Conservation (phyloP, 2,797 vertebrate genomes). For the Paedocypris micromegethes region DNA sequence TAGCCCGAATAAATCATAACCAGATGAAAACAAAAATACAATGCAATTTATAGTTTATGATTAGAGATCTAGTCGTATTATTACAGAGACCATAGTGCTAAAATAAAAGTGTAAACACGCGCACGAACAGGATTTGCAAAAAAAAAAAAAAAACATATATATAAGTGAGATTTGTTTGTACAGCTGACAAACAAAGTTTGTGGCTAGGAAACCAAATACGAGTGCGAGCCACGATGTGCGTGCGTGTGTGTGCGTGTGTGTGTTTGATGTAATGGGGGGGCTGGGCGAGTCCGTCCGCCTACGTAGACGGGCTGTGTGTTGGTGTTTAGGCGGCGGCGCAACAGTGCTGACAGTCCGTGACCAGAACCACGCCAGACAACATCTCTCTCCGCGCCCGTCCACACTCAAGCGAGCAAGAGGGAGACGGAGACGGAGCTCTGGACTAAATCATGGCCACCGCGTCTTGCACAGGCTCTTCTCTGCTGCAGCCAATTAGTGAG, state of each 20-base stretch:
- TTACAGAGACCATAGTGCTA: too few relatives aligned
- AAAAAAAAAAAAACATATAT: too few relatives aligned
- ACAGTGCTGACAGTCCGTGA: slow-evolving; percentile 56
- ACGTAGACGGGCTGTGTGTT: slow-evolving; percentile 39
- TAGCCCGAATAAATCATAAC: too few relatives aligned
- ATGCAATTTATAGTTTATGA: too few relatives aligned
- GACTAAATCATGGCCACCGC: slow-evolving; percentile 76
- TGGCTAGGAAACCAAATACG: too few relatives aligned
- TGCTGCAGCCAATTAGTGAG: slow-evolving; percentile 90
- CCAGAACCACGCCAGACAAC: slow-evolving; percentile 52
- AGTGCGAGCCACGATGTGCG: neutral
- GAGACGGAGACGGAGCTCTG: slow-evolving; percentile 31
- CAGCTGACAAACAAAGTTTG: too few relatives aligned
- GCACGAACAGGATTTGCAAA: too few relatives aligned
- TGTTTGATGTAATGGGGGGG: slow-evolving; percentile 24
- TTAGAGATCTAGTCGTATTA: too few relatives aligned
- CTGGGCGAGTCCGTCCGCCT: slow-evolving; percentile 49
- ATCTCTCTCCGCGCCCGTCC: slow-evolving; percentile 29
- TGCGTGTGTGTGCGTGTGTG: neutral
- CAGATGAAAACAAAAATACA: too few relatives aligned
- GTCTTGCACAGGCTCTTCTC: slow-evolving; percentile 87
- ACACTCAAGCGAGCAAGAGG: slow-evolving; percentile 37
- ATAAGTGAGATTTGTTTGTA: too few relatives aligned
- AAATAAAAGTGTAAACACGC: too few relatives aligned
- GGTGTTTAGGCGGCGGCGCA: slow-evolving; percentile 43